Evolutionary conservation across 2,797 vertebrate species (phyloP), one percentile per base, ranked within the genome.

Genomic region (Novumbra hubbsi): DNA sequence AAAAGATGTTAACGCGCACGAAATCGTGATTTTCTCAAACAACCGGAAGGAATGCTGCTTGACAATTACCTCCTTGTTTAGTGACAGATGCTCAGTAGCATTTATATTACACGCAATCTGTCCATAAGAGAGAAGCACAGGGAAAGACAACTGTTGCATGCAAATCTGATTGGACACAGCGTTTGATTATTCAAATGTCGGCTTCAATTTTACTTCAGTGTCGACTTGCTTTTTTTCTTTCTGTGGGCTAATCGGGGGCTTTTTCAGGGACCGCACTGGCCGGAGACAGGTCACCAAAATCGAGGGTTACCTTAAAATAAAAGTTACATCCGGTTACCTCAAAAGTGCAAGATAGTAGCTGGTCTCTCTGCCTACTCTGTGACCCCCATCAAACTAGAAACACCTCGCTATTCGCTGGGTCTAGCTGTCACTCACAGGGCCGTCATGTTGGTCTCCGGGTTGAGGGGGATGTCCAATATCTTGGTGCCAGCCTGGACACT

Each of bases 371-470:
- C 5, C 30, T 21, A 7, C 49, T 50, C 49, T 71, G 45, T 30
- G n/a, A 27, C 68, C 17, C 32, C 16, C 3, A 21, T n/a, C 24
- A 15, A 48, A 45, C 73, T 63, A 8, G 5, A 45, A 11, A 7
- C 28, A 6, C 55, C 4, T 24, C 2, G 27, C 16, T 21, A 27
- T 55, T 62, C 19, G 60, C 50, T 75, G 21, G 67, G 7, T 76
- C 32, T 68, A 62, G 17, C 69, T 69, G 65, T 48, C 55, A 88
- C 95, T 94, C 86, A 97, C 96, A 95, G 95, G 63, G 96, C 96
- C 0, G 94, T 95, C 96, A 98, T 98, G 90, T 95, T 96, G 90
- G 95, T 97, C 84, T 98, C 96, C 0, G 95, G 95, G 71, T 92
- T 95, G 72, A 98, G 88, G 0, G 96, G 96, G 84, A 97, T 96